These are phyloP conservation scores for Bubo scandiacus DNA, from an alignment of 2,113 vertebrate species.

Conservation along the genomic window DNA sequence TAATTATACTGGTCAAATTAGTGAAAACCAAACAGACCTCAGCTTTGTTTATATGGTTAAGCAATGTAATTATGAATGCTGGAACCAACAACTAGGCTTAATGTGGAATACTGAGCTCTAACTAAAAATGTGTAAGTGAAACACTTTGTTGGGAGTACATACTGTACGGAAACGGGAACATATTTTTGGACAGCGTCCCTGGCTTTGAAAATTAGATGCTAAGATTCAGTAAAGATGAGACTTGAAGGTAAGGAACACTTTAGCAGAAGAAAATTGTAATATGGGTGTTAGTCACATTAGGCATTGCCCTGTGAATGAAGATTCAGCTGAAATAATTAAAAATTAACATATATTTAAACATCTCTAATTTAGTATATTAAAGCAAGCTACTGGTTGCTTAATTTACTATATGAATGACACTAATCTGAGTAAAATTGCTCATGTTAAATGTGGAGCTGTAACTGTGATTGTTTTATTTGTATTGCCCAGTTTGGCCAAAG, in stretches of 20 bases:
- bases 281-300: neutral
- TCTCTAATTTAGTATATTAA: neutral
- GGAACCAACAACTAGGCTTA: neutral
- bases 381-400: neutral
- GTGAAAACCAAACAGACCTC: slow-evolving; percentile 37
- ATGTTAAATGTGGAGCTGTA: neutral
- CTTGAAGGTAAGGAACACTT: slow-evolving; percentile 12
- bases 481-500: neutral
- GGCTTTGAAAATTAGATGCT: slow-evolving; percentile 53
- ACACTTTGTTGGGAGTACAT: slow-evolving; percentile 60
- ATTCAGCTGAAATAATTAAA: neutral
- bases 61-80: slow-evolving; percentile 30
- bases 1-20: slow-evolving; percentile 38
- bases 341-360: neutral
- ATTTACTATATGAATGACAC: neutral
- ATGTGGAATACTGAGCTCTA: slow-evolving; percentile 26
- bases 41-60: slow-evolving; percentile 39
- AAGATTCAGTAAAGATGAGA: slow-evolving; percentile 33
- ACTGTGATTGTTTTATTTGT: neutral
- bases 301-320: neutral
- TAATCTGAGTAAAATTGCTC: neutral
- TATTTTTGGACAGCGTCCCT: slow-evolving; percentile 64
- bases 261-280: neutral
- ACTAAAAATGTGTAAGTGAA: slow-evolving; percentile 53
- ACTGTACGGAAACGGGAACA: slow-evolving; percentile 60